These are phyloP conservation scores for Dolichoris vasculosae DNA, from an alignment of 1,140 invertebrate species.

Conservation along the genomic window DNA sequence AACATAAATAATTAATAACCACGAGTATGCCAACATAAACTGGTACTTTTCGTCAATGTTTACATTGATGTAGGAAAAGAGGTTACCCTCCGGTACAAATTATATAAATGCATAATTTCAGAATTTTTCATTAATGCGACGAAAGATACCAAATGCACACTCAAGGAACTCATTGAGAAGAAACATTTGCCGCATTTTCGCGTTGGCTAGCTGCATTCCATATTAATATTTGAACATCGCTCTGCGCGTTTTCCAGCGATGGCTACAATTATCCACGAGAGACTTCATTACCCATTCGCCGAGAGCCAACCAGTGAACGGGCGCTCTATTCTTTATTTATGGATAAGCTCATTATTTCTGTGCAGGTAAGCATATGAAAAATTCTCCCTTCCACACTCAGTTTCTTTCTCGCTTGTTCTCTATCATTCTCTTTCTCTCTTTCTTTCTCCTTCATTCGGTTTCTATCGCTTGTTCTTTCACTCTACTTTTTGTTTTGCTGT, in stretches of 20 bases:
- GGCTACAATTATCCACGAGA: conserved; percentile 71
- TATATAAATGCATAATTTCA: conserved; percentile 18
- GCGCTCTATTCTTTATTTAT: conserved; percentile 72
- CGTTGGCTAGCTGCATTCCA: not conserved
- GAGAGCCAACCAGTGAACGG: conserved; percentile 58
- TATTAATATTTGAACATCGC: not conserved
- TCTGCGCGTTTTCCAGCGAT: conserved; percentile 62
- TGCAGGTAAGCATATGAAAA: conserved; percentile 74
- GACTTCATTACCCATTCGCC: conserved; percentile 72
- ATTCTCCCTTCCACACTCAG: conserved; percentile 59
- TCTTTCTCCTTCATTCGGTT: not conserved
- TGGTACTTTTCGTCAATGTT: conserved; percentile 8
- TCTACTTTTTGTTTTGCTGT: not conserved
- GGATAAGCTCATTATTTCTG: conserved; percentile 75
- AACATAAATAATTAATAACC: not conserved
- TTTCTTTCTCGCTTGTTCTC: conserved; percentile 32
- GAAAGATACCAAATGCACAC: not conserved
- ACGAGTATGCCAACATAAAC: not conserved
- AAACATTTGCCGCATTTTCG: conserved; percentile 9
- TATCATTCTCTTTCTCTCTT: not conserved
- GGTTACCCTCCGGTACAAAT: conserved; percentile 14
- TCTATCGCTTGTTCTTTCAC: conserved; percentile 18
- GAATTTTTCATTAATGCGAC: conserved; percentile 25
- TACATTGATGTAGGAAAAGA: not conserved
- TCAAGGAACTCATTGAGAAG: conserved; percentile 2